These are phyloP conservation scores for Hirudo medicinalis DNA, from an alignment of 1,140 invertebrate genomes.

Conservation along the genomic window DNA sequence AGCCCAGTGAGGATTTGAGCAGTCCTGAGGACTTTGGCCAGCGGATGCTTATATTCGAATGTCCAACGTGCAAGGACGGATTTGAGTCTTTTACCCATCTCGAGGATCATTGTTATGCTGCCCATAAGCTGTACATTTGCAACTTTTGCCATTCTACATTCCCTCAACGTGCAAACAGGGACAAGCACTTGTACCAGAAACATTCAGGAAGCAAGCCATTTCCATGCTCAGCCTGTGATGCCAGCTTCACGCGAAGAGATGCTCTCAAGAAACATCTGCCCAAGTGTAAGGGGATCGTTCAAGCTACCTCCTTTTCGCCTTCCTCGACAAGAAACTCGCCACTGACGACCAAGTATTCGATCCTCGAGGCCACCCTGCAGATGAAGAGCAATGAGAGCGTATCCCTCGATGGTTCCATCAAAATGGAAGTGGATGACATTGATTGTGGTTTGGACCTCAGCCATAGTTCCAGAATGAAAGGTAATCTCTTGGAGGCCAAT, in stretches of 20 bases:
- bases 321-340: too few relatives aligned
- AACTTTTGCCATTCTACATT: slow-evolving; percentile 12
- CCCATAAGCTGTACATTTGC: slow-evolving; percentile 7
- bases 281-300: background rate
- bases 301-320: too few relatives aligned
- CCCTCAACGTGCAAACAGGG: slow-evolving; percentile 7
- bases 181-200: slow-evolving; percentile 2
- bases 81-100: background rate
- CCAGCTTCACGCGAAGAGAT: slow-evolving; percentile 2
- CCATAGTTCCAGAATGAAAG: too few relatives aligned
- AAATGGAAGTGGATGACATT: too few relatives aligned
- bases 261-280: background rate
- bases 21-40: background rate
- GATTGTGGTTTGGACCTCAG: too few relatives aligned
- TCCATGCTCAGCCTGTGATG: background rate
- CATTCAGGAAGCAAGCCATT: slow-evolving; percentile 4
- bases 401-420: too few relatives aligned
- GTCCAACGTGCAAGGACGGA: background rate
- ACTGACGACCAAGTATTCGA: too few relatives aligned
- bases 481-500: too few relatives aligned
- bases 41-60: background rate
- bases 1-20: background rate
- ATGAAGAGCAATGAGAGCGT: too few relatives aligned
- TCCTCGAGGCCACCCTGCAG: too few relatives aligned
- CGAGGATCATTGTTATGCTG: slow-evolving; percentile 12